Evolutionary conservation across 2,113 vertebrate genomes (phyloP).

Genomic region (Polypterus bichir): DNA sequence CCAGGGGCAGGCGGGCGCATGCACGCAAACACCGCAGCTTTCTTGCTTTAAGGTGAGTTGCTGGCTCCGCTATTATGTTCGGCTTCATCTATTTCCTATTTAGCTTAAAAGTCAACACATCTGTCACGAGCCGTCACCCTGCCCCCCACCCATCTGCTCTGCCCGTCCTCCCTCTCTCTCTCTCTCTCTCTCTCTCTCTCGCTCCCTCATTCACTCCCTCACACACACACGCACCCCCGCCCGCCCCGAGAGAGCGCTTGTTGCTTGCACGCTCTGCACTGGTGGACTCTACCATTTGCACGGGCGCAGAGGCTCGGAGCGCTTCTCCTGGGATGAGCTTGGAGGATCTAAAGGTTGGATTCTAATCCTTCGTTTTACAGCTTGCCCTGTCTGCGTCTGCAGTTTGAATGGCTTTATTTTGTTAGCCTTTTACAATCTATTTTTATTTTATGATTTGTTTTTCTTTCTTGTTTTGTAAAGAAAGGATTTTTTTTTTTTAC

Average conservation of each 20-base stretch:
- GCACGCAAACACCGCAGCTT: background rate
- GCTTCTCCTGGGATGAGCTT: conserved; percentile 45
- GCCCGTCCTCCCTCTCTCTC: conserved; percentile 34
- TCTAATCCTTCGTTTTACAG: conserved; percentile 65
- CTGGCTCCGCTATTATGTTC: conserved; percentile 4
- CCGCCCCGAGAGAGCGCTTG: conserved; percentile 16
- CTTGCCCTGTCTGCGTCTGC: conserved; percentile 42
- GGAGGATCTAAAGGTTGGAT: conserved; percentile 47
- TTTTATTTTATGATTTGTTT: conserved; percentile 19
- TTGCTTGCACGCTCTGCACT: conserved; percentile 25
- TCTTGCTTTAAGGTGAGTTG: conserved; percentile 12
- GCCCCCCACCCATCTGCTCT: conserved; percentile 26
- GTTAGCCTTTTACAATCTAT: conserved; percentile 28
- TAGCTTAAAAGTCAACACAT: conserved; percentile 36
- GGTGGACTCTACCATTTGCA: conserved; percentile 40
- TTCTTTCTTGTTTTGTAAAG: background rate
- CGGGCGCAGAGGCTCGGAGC: conserved; percentile 24
- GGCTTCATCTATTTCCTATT: conserved; percentile 28
- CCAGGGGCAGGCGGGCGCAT: background rate
- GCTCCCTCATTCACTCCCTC: conserved; percentile 4
- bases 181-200: conserved; percentile 17
- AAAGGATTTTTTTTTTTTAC: conserved; percentile 4
- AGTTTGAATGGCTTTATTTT: conserved; percentile 25
- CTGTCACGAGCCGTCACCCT: conserved; percentile 24
- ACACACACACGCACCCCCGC: conserved; percentile 17